Evolutionary conservation across 2,888 invertebrate species (phyloP), one percentile per base, ranked within the genome.

Genomic region (Rhyacophila evoluta): DNA sequence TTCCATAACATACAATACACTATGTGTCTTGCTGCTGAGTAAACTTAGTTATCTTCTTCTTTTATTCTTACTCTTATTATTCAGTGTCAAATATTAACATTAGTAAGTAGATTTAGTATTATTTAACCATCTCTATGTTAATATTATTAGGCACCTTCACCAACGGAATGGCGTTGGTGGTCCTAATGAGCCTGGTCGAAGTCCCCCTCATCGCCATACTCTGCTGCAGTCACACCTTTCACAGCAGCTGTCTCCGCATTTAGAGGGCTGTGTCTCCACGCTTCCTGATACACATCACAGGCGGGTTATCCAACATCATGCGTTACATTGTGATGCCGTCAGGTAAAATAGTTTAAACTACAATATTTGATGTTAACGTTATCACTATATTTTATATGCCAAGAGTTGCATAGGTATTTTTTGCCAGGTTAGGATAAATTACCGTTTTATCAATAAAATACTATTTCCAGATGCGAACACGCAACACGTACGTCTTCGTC

Each of bases 201-300:
- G 86, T 81, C 83, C 85, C 6, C 87, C 86, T 79, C 87, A 87
- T 81, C 87, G 87, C 83, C 83, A 84, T 4, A 74, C 74, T 70
- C 80, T 74, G 41, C 80, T 74, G 33, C 87, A 87, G 80, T 84
- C 85, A 0, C 87, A 87, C 82, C 87, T 87, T 75, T 85, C 86
- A 8, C 87, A 87, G 81, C 72, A 72, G 28, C 55, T 70, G 27
- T 29, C 75, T 4, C 69, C 75, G 19, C 72, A 79, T 69, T 25
- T 55, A 1, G 55, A 55, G 2, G 55, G 55, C 4, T 55, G 55
- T 25, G 55, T 55, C 1, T 55, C 55, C 2, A 55, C 55, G 10
- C 55, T 55, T 12, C 55, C 55, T 25, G 55, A 55, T 19, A 19
- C 55, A 0, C 55, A 55, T 55, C 55, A 55, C 10, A 12, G 55